Percentiles rank a stretch among this genome's conserved stretches.
Conservation (phyloP, 1,140 invertebrate species). For the Drosophila melanica region DNA sequence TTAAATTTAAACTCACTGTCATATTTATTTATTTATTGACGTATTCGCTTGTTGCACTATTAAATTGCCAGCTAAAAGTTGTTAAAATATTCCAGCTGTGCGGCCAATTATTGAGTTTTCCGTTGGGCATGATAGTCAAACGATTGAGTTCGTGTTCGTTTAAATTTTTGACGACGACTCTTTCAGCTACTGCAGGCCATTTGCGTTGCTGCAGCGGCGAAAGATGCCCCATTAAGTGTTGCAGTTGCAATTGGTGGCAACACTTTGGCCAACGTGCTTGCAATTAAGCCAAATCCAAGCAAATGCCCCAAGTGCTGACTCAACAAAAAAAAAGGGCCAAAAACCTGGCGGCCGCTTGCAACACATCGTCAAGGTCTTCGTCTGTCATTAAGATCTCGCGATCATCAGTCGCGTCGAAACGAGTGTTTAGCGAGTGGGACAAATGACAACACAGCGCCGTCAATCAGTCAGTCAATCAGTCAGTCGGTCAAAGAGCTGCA, state of each 20-base stretch:
- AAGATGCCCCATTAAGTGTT: slow-evolving; percentile 41
- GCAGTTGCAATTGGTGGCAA: slow-evolving; percentile 54
- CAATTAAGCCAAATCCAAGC: slow-evolving; percentile 34
- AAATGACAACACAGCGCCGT: slow-evolving; percentile 33
- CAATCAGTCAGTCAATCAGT: slow-evolving; percentile 14
- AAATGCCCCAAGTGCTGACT: slow-evolving; percentile 32
- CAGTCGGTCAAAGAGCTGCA: slow-evolving; percentile 21
- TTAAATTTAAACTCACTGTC: too few relatives aligned
- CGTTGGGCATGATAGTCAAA: slow-evolving; percentile 6
- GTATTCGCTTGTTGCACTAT: too few relatives aligned
- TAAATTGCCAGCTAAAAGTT: too few relatives aligned
- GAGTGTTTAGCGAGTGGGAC: slow-evolving; percentile 45
- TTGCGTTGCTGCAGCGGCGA: slow-evolving; percentile 21
- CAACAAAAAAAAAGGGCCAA: slow-evolving; percentile 24
- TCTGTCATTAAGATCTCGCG: slow-evolving; percentile 32
- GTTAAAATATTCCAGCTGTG: neutral
- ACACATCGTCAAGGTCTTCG: slow-evolving; percentile 49
- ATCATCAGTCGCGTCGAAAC: slow-evolving; percentile 28
- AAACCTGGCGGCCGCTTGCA: slow-evolving; percentile 25
- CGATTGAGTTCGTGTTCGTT: slow-evolving; percentile 32
- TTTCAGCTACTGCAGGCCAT: slow-evolving; percentile 3
- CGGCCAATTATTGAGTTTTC: slow-evolving; percentile 9
- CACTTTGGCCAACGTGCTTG: slow-evolving; percentile 41
- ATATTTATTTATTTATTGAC: too few relatives aligned
- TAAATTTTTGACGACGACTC: neutral